Evolutionary conservation across 2,888 invertebrate genomes (phyloP).

Genomic region (Watsonalla cultraria): DNA sequence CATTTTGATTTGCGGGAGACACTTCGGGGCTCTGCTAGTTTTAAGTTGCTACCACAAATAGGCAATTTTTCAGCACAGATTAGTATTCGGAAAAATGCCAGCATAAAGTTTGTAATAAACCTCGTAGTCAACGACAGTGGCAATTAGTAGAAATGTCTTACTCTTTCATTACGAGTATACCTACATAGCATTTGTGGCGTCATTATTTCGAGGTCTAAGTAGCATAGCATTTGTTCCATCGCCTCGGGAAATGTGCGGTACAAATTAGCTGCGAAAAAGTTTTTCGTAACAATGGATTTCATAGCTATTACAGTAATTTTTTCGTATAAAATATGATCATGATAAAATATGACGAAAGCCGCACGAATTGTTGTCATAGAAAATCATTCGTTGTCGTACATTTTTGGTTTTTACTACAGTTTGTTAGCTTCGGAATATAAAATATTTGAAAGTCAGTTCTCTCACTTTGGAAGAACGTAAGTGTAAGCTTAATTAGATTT

Average conservation of each 20-base stretch:
- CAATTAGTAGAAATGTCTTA: conserved; percentile 1
- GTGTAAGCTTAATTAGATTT: no score
- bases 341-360: no score
- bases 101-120: neutral
- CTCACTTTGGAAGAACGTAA: no score
- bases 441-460: no score
- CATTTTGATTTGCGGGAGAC: no score
- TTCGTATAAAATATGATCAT: neutral
- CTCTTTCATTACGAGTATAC: conserved; percentile 44
- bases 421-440: no score
- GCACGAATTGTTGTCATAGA: no score
- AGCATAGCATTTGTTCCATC: conserved; percentile 18
- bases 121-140: neutral
- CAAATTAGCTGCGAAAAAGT: neutral
- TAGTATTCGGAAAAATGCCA: neutral
- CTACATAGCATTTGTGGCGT: conserved; percentile 37
- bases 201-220: conserved; percentile 45
- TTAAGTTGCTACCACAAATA: no score
- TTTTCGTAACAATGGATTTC: neutral
- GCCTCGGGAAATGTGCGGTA: neutral
- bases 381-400: no score
- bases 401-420: no score
- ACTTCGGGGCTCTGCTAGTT: no score
- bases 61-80: neutral
- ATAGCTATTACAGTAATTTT: neutral